These are phyloP conservation scores for Athrips mouffetella DNA, from an alignment of 2,888 invertebrate genomes.

Conservation along the genomic window DNA sequence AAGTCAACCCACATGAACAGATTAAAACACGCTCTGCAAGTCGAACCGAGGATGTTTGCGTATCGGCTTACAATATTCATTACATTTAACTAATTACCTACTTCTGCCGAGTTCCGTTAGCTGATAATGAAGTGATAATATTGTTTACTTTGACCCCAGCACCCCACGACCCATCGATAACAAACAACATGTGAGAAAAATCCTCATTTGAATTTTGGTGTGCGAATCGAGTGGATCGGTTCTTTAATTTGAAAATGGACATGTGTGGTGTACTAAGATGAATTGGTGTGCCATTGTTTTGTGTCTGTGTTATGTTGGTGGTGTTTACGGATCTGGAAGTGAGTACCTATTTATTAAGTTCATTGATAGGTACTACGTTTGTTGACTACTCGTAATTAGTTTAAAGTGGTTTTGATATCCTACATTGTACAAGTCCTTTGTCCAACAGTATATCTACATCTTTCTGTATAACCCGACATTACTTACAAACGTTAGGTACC, in stretches of 20 bases:
- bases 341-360: constrained; percentile 34
- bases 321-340: constrained; percentile 58
- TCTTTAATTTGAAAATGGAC: constrained; percentile 41
- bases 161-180: constrained; percentile 51
- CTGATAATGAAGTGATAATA: constrained; percentile 61
- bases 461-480: too few relatives aligned
- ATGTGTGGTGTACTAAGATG: constrained; percentile 52
- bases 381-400: too few relatives aligned
- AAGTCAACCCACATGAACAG: constrained; percentile 22
- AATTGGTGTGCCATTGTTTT: constrained; percentile 59
- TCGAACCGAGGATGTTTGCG: constrained; percentile 24
- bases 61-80: constrained; percentile 43
- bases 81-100: constrained; percentile 45
- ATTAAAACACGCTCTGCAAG: constrained; percentile 4
- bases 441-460: too few relatives aligned
- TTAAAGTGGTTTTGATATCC: too few relatives aligned
- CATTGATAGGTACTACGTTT: too few relatives aligned
- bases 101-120: constrained; percentile 37
- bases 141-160: constrained; percentile 63
- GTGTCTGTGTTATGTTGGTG: constrained; percentile 55
- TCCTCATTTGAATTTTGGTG: constrained; percentile 54
- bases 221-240: constrained; percentile 35
- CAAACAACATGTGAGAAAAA: constrained; percentile 37
- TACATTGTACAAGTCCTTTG: too few relatives aligned
- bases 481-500: too few relatives aligned